A percentile compares a stretch with the other conserved stretches of the same genome.
phyloP scores from a whole-genome alignment of 53 echinoderm and acorn worm species.

The Luidia sarsii region DNA sequence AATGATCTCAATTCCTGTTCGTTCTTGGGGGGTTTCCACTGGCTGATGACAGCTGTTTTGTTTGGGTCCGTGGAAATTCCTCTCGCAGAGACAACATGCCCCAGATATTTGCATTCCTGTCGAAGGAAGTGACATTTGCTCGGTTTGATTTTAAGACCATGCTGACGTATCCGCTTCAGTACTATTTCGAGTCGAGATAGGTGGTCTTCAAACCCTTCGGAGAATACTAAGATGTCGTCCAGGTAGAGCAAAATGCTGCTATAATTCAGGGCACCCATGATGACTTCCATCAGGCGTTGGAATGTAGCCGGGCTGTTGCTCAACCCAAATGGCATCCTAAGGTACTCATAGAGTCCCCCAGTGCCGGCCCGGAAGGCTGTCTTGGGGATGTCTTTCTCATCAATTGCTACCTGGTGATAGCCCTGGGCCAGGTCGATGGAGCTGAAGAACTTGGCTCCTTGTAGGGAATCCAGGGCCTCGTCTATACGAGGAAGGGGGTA shows the following conservation, averaged over 20 bases:
- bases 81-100: neutral
- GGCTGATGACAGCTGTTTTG: neutral
- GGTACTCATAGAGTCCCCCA: conserved; percentile 25
- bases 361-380: conserved; percentile 42
- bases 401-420: conserved; percentile 19
- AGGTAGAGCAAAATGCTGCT: conserved; percentile 11
- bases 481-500: conserved; percentile 24
- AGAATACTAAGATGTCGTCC: conserved; percentile 32
- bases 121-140: neutral
- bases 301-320: conserved; percentile 41
- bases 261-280: conserved; percentile 18
- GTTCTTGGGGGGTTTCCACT: too few species aligned
- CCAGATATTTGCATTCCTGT: neutral
- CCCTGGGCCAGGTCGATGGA: conserved; percentile 45
- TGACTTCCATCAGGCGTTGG: conserved; percentile 12
- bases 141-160: conserved; percentile 16
- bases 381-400: conserved; percentile 13
- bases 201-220: neutral
- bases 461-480: conserved; percentile 28
- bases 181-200: conserved; percentile 8
- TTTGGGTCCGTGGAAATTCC: neutral
- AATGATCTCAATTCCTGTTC: neutral
- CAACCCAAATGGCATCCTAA: too few species aligned
- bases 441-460: conserved; percentile 37
- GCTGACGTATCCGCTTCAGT: neutral